Base-by-base conservation (phyloP, 2,113 vertebrate genomes). In the Orcinus orca region DNA sequence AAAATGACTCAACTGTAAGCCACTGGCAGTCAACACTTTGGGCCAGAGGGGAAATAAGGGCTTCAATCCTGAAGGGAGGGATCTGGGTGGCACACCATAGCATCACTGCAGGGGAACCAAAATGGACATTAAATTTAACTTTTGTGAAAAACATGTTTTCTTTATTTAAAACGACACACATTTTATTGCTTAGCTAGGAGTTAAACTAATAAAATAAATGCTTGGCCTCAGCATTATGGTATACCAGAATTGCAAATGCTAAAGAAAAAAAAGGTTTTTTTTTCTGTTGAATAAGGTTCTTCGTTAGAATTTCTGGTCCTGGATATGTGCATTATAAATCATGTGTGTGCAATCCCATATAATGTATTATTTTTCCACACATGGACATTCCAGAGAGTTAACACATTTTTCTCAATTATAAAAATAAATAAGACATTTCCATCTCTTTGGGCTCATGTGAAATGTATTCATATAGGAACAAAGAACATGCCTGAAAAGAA, bases 181-280 rank as follows among this genome's bases (percentile, higher is more conserved):
- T 93, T 96, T 95, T 93, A 96, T 96, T 96, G 96, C 97, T 97
- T 97, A 97, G 91, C 93, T 93, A 93, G 93, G 82, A 77, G 55
- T 95, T 95, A 86, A 94, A 79, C 93, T 96, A 96, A 97, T 93
- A 92, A 82, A 94, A 91, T 92, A 80, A 68, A 74, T 74, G 77
- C 65, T 95, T 93, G 86, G 83, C 95, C 44, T 96, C 96, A 97
- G 96, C 93, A 95, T 89, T 96, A 89, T 62, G 23, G 60, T 83
- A 88, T 81, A 92, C 77, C 86, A 81, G 76, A 97, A 95, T 44
- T 80, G 68, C 93, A 97, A 93, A 93, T 95, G 92, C 96, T 87
- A 41, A 96, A 97, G 77, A 74, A 95, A 91, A 88, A 80, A 55
- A 17, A 0, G 0, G 1, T 6, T 26, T 29, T 47, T 71, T 95